Conservation (phyloP, 2,797 vertebrate species). For the Micromesistius poutassou region DNA sequence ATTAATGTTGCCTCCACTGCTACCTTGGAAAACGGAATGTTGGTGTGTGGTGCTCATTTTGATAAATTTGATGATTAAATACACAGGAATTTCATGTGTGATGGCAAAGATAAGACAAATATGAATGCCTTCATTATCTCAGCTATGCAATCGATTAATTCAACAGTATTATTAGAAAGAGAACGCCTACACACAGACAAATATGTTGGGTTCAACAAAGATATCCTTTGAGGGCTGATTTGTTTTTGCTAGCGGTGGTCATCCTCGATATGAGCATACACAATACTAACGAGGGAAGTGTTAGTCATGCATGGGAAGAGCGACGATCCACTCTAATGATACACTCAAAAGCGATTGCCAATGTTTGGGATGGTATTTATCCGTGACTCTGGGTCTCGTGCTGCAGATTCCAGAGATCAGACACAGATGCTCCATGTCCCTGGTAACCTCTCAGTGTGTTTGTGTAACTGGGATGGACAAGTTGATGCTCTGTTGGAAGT, state of each 20-base stretch:
- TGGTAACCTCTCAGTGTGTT: constrained; percentile 7
- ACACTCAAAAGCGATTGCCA: background rate
- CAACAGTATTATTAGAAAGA: background rate
- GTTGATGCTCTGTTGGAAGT: background rate
- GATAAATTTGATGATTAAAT: background rate
- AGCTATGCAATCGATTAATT: background rate
- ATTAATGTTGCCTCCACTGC: background rate
- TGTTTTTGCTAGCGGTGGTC: too few species aligned
- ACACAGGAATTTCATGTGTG: background rate
- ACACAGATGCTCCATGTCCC: background rate
- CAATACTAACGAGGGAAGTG: background rate
- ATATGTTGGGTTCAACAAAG: background rate
- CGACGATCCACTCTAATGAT: background rate
- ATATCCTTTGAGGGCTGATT: background rate
- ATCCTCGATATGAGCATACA: too few species aligned
- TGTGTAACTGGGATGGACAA: background rate
- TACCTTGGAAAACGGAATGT: background rate
- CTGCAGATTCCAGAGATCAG: background rate
- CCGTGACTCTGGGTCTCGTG: background rate
- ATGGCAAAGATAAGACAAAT: background rate
- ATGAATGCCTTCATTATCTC: background rate
- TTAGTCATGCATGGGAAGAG: background rate
- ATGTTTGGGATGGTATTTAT: background rate
- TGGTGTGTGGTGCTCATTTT: background rate
- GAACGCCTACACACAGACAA: background rate